Evolutionary conservation across 2,797 vertebrate genomes (phyloP).

Genomic region (Moxostoma hubbsi): DNA sequence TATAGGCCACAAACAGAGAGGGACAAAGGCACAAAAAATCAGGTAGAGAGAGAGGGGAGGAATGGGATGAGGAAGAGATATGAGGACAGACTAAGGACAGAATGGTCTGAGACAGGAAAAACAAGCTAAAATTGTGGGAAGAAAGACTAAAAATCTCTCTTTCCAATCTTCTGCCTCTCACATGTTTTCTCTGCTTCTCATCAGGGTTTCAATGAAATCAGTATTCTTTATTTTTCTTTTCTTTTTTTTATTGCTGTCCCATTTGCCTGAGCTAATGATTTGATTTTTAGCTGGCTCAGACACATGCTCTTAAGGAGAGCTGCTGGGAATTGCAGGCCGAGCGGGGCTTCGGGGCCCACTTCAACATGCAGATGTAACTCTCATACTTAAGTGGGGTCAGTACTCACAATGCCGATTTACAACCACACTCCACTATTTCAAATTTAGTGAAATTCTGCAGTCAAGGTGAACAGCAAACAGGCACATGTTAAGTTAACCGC

Average conservation of each 20-base stretch:
- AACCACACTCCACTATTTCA: slow-evolving; percentile 25
- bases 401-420: slow-evolving; percentile 15
- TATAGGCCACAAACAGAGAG: slow-evolving; percentile 26
- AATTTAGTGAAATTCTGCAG: background rate
- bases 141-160: background rate
- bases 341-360: slow-evolving; percentile 41
- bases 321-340: slow-evolving; percentile 36
- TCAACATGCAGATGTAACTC: slow-evolving; percentile 44
- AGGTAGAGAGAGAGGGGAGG: background rate
- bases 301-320: slow-evolving; percentile 35
- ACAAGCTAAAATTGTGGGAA: background rate
- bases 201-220: slow-evolving; percentile 47
- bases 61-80: slow-evolving; percentile 13
- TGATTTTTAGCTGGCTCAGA: slow-evolving; percentile 53
- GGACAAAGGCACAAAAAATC: background rate
- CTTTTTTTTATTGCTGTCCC: slow-evolving; percentile 42
- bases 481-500: background rate
- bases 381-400: slow-evolving; percentile 28
- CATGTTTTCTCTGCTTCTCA: background rate
- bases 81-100: slow-evolving; percentile 41
- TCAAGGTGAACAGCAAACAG: background rate
- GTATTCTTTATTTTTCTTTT: slow-evolving; percentile 10
- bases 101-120: background rate
- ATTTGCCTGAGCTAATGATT: slow-evolving; percentile 54
- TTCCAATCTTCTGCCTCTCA: slow-evolving; percentile 15